These are phyloP conservation scores for Isaurus tuberculatus DNA, from an alignment of 92 coral and sea anemone genomes.

Conservation along the genomic window DNA sequence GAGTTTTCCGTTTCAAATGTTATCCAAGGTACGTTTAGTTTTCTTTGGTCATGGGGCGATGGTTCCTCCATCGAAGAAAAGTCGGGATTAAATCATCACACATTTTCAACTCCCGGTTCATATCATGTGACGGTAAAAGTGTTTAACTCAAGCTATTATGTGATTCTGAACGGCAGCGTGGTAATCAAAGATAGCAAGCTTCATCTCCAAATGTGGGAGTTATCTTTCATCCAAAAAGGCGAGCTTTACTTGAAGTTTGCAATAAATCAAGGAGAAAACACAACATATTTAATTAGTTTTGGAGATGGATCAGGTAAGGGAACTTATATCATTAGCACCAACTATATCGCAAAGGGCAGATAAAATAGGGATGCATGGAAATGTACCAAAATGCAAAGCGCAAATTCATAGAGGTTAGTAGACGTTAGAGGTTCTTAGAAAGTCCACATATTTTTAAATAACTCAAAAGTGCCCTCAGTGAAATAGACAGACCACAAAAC, in stretches of 20 bases:
- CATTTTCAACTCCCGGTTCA: constrained; percentile 65
- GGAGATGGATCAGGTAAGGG: constrained; percentile 80
- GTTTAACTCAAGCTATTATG: constrained; percentile 46
- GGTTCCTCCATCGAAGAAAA: constrained; percentile 27
- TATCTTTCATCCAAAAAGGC: constrained; percentile 44
- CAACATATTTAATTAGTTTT: constrained; percentile 69
- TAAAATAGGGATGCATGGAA: no score
- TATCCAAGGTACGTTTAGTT: constrained; percentile 7
- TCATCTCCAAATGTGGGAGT: constrained; percentile 58
- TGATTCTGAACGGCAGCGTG: constrained; percentile 53
- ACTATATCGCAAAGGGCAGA: not conserved
- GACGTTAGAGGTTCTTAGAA: no score
- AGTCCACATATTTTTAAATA: no score
- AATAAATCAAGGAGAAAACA: constrained; percentile 68
- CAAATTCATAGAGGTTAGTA: no score
- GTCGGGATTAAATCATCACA: constrained; percentile 46
- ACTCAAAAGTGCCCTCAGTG: no score
- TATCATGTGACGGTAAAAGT: constrained; percentile 61
- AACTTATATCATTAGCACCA: not conserved
- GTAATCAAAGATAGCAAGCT: constrained; percentile 57
- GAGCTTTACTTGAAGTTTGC: constrained; percentile 60
- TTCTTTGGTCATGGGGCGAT: constrained; percentile 53
- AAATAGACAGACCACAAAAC: no score
- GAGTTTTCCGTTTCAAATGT: constrained; percentile 48
- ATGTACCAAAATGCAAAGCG: no score